Evolutionary conservation across 2,888 invertebrate genomes (phyloP).

Genomic region (Latheticus oryzae): DNA sequence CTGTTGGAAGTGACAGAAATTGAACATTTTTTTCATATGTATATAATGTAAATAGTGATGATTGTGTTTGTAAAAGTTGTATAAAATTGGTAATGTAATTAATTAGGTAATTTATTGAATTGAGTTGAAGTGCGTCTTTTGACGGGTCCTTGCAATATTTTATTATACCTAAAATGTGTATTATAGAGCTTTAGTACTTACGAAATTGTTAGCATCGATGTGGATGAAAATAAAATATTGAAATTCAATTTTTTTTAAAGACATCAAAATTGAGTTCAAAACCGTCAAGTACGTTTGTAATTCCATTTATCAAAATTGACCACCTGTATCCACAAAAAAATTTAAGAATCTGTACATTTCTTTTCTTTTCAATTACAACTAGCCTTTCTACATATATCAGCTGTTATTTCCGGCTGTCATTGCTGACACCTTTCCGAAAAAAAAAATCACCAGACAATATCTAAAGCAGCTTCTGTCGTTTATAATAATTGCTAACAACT

Average conservation of each 20-base stretch:
- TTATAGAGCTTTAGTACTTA: slow-evolving; percentile 59
- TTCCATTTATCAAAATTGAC: no score
- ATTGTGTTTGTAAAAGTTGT: slow-evolving; percentile 50
- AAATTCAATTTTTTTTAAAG: slow-evolving; percentile 2
- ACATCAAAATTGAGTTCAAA: background rate
- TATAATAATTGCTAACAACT: slow-evolving; percentile 15
- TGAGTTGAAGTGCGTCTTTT: slow-evolving; percentile 54
- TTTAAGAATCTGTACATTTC: no score
- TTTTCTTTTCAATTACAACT: slow-evolving; percentile 15
- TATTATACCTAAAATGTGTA: slow-evolving; percentile 53
- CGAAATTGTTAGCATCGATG: slow-evolving; percentile 60
- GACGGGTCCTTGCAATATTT: slow-evolving; percentile 65
- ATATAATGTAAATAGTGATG: slow-evolving; percentile 49
- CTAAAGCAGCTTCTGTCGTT: slow-evolving; percentile 1
- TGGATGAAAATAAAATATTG: slow-evolving; percentile 54
- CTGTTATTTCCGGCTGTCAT: slow-evolving; percentile 26
- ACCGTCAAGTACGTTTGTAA: no score
- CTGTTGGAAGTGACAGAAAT: slow-evolving; percentile 1
- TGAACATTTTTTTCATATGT: slow-evolving; percentile 36
- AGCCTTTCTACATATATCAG: slow-evolving; percentile 15
- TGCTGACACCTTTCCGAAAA: background rate
- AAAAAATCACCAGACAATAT: slow-evolving; percentile 9
- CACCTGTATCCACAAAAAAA: no score
- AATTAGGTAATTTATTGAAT: slow-evolving; percentile 55
- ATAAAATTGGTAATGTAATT: slow-evolving; percentile 50